Conservation (phyloP, 2,113 vertebrate species). For the Podarcis raffonei region DNA sequence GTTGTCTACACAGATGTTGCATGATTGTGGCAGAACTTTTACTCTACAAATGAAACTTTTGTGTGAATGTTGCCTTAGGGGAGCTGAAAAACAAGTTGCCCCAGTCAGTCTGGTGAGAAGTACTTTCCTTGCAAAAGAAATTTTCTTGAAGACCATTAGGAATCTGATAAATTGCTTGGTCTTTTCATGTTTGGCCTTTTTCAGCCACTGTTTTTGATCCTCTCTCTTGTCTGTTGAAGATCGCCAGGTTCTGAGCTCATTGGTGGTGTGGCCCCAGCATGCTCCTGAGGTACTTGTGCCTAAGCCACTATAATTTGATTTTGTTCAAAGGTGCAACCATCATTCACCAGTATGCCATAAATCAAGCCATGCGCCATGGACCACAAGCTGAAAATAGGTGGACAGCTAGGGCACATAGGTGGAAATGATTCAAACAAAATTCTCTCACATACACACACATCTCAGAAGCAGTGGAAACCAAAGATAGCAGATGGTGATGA, state of each 20-base stretch:
- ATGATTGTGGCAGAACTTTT: background rate
- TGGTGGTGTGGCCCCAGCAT: background rate
- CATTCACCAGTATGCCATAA: background rate
- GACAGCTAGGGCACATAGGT: background rate
- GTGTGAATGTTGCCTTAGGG: background rate
- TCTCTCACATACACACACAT: background rate
- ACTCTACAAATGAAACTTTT: background rate
- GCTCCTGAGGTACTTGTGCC: background rate
- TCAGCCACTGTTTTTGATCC: too few relatives aligned
- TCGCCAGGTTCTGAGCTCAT: too few relatives aligned
- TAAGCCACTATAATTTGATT: too few relatives aligned
- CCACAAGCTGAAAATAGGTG: background rate
- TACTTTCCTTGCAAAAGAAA: too few relatives aligned
- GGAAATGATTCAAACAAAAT: background rate
- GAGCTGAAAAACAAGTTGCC: too few relatives aligned
- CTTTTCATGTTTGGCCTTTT: too few relatives aligned
- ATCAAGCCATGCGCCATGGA: background rate
- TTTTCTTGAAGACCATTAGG: too few relatives aligned
- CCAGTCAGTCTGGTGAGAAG: too few relatives aligned
- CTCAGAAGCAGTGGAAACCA: background rate
- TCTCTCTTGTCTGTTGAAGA: background rate
- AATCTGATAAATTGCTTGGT: too few relatives aligned
- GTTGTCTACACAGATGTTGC: background rate
- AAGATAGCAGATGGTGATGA: background rate
- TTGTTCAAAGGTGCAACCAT: too few relatives aligned